Conservation (phyloP, 2,113 vertebrate species). For the Pseudopipra pipra region DNA sequence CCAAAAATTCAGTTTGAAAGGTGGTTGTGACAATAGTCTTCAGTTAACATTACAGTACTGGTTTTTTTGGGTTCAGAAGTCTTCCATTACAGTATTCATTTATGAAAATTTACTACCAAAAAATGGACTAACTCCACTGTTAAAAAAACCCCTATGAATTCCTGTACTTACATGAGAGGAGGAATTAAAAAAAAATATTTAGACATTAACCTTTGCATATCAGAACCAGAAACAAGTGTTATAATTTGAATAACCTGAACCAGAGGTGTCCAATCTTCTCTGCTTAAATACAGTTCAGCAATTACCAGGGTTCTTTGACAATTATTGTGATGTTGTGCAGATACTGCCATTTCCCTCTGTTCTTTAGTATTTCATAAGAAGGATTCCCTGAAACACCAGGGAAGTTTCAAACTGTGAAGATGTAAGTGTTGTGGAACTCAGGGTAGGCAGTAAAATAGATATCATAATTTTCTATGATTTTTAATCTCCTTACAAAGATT, state of each 20-base stretch:
- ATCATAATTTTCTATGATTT: fast-evolving
- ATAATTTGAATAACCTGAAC: not conserved
- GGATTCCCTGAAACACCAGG: not conserved
- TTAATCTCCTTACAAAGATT: not conserved
- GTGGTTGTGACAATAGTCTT: not conserved
- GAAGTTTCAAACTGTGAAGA: not conserved
- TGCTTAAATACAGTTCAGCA: not conserved
- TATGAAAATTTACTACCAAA: not conserved
- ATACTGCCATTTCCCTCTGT: not conserved
- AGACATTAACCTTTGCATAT: not conserved
- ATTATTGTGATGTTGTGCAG: fast-evolving
- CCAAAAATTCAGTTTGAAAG: not conserved
- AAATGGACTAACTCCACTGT: not conserved
- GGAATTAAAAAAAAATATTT: not conserved
- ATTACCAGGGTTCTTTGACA: not conserved
- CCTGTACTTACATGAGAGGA: not conserved
- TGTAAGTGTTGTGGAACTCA: not conserved
- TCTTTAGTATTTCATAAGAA: not conserved
- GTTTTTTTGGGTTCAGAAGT: not conserved
- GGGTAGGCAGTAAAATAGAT: not conserved
- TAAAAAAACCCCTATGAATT: not conserved
- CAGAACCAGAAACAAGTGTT: not conserved
- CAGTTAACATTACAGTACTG: not conserved
- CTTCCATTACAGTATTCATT: not conserved
- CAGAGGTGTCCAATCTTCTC: not conserved